Percentiles rank a stretch among this genome's conserved stretches.
Evolutionary conservation across 2,113 vertebrate species (phyloP).

Genomic region (Podarcis cretensis): DNA sequence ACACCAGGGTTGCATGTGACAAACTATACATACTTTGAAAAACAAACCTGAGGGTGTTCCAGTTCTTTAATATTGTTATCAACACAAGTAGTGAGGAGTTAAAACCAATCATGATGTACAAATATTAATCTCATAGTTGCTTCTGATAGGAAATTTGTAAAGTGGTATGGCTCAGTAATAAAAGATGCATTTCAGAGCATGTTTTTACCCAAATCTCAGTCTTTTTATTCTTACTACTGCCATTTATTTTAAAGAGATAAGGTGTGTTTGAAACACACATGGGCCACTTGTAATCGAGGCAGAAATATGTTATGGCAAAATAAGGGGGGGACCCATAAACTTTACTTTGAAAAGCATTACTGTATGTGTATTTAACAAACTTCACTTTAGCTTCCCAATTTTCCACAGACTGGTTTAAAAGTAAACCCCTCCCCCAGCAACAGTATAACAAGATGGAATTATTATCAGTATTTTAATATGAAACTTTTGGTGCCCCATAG

Average conservation of each 20-base stretch:
- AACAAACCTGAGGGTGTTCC: neutral
- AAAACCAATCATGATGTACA: neutral
- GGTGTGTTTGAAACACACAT: neutral
- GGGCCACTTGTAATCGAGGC: neutral
- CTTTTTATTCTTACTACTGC: neutral
- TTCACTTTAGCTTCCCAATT: neutral
- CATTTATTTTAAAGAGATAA: neutral
- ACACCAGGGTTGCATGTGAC: neutral
- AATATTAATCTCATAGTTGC: too few species aligned
- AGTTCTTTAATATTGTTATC: neutral
- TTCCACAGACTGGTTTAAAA: neutral
- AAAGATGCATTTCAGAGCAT: neutral
- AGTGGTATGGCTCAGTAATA: neutral
- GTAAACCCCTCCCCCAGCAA: neutral
- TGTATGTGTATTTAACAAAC: neutral
- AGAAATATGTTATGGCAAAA: neutral
- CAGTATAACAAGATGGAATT: neutral
- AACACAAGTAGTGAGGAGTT: neutral
- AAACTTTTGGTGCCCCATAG: fast-evolving
- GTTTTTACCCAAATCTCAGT: neutral
- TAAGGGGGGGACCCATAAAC: too few species aligned
- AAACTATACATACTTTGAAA: neutral
- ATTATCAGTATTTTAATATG: slow-evolving; percentile 17
- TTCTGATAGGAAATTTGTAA: neutral
- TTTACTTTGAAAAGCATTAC: neutral